phyloP scores from a whole-genome alignment of 2,797 vertebrate genomes.

The Tinamus major region DNA sequence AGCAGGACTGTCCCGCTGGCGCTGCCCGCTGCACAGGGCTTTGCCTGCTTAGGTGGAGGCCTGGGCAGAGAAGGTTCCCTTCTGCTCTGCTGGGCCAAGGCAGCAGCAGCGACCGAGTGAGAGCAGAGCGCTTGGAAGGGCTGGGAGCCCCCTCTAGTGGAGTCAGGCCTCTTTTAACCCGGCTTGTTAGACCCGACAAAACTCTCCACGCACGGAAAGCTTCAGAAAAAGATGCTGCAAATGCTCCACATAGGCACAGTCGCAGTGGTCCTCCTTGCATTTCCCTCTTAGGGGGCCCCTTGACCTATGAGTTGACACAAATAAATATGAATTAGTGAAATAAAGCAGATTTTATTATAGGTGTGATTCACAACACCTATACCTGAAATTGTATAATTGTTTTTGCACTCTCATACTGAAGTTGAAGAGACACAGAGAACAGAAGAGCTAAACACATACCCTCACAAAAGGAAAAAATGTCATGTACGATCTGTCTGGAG shows the following conservation, averaged over 20 bases:
- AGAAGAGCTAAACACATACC: background rate
- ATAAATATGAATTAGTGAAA: too few relatives aligned
- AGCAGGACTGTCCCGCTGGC: background rate
- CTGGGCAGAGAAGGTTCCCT: background rate
- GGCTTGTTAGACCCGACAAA: too few relatives aligned
- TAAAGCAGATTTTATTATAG: background rate
- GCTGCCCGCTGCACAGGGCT: accelerated
- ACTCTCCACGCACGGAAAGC: too few relatives aligned
- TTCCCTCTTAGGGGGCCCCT: background rate
- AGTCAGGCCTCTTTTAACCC: accelerated
- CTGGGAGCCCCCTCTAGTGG: background rate
- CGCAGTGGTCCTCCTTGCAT: background rate
- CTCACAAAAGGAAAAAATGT: accelerated
- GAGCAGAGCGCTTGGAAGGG: background rate
- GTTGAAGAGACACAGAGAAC: background rate
- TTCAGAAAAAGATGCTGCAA: background rate
- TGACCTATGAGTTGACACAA: accelerated
- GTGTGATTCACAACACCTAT: accelerated
- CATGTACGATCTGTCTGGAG: accelerated
- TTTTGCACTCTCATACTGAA: background rate
- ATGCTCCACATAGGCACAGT: too few relatives aligned
- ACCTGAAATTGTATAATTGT: background rate
- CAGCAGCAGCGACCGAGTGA: too few relatives aligned
- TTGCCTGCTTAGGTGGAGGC: background rate
- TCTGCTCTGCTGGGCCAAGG: background rate